Evolutionary conservation across 2,113 vertebrate genomes (phyloP).

Genomic region (Phylloscopus whistleri): DNA sequence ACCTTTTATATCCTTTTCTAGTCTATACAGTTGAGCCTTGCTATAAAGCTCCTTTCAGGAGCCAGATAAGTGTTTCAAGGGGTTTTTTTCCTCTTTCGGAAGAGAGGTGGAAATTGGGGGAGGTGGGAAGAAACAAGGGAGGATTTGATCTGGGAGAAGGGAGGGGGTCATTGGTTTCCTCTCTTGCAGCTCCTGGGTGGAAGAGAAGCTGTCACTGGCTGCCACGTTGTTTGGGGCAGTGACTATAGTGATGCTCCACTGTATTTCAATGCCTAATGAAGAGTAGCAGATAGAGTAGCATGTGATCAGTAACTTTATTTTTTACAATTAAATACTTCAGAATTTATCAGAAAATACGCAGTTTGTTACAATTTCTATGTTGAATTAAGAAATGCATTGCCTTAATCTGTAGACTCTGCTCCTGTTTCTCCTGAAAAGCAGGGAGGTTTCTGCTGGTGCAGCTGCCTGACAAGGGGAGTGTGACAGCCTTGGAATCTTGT

Average conservation of each 20-base stretch:
- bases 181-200: neutral
- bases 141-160: neutral
- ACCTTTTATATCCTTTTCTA: slow-evolving; percentile 33
- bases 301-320: slow-evolving; percentile 7
- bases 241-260: slow-evolving; percentile 36
- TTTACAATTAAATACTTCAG: neutral
- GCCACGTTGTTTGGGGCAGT: neutral
- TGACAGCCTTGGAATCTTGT: neutral
- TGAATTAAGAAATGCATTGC: slow-evolving; percentile 18
- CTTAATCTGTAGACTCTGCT: slow-evolving; percentile 21
- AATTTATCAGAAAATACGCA: slow-evolving; percentile 6
- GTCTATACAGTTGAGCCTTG: slow-evolving; percentile 44
- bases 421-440: neutral
- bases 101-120: neutral
- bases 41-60: slow-evolving; percentile 26
- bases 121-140: neutral
- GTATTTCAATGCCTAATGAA: slow-evolving; percentile 22
- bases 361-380: neutral
- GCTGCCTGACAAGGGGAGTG: neutral
- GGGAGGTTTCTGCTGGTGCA: neutral
- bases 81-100: neutral
- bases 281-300: slow-evolving; percentile 8
- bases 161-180: neutral
- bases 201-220: neutral
- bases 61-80: neutral